phyloP scores from a whole-genome alignment of 2,888 invertebrate species.

The Glyphotaelius pellucidus region DNA sequence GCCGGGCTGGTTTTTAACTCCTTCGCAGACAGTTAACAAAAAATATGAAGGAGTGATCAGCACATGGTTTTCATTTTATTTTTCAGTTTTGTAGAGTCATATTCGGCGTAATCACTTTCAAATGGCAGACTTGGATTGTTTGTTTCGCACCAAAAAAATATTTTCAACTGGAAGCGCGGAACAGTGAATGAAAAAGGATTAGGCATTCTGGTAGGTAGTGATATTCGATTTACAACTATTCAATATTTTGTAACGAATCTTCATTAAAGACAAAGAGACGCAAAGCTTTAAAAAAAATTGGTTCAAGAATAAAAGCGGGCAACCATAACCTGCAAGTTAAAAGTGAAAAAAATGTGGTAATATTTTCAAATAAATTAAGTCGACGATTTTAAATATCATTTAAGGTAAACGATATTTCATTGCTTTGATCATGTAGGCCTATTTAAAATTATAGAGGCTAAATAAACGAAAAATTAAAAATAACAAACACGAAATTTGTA shows the following conservation, averaged over 20 bases:
- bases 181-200: too few species aligned
- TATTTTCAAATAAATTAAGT: background rate
- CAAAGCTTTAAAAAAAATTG: too few species aligned
- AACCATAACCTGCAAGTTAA: too few species aligned
- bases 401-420: background rate
- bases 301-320: too few species aligned
- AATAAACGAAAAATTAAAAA: background rate
- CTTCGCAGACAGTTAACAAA: background rate
- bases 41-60: background rate
- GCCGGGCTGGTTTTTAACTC: constrained; percentile 15
- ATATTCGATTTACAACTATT: background rate
- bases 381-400: background rate
- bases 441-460: background rate
- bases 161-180: background rate
- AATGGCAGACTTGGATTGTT: background rate
- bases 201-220: too few species aligned
- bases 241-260: background rate
- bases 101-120: background rate
- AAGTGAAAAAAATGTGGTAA: too few species aligned
- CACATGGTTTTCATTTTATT: constrained; percentile 1
- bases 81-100: too few species aligned
- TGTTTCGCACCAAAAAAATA: background rate
- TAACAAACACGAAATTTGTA: too few species aligned
- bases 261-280: background rate
- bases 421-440: background rate